A percentile compares a stretch with the other conserved stretches of the same genome.
phyloP scores from a whole-genome alignment of 2,888 invertebrate genomes.

The Ethmia dodecea region DNA sequence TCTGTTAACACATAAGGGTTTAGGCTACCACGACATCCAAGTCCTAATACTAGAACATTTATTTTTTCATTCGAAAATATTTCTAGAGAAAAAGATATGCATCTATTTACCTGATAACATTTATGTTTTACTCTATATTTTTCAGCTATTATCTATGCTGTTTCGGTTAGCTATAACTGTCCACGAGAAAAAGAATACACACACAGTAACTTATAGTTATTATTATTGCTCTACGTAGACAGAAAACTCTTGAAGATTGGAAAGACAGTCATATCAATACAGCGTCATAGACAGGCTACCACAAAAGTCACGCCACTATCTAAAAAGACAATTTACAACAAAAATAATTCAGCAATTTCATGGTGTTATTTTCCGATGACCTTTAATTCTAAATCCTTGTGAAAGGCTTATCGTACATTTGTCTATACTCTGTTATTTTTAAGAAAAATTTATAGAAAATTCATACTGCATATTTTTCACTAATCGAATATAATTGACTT shows the following conservation, averaged over 20 bases:
- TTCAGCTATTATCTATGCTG: conserved; percentile 54
- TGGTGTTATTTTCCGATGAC: conserved; percentile 30
- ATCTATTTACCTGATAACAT: conserved; percentile 72
- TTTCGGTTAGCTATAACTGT: conserved; percentile 51
- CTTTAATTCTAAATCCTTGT: conserved; percentile 37
- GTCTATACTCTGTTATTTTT: conserved; percentile 36
- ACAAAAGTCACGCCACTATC: conserved; percentile 51
- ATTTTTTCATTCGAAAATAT: conserved; percentile 67
- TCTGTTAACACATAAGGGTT: conserved; percentile 41
- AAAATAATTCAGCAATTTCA: conserved; percentile 54
- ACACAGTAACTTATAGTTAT: too few species aligned
- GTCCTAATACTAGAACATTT: conserved; percentile 66
- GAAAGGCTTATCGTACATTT: conserved; percentile 32
- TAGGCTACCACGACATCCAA: conserved; percentile 70
- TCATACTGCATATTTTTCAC: conserved; percentile 59
- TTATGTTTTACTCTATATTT: conserved; percentile 37
- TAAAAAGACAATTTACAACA: conserved; percentile 38
- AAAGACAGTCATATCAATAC: conserved; percentile 30
- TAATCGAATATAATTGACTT: conserved; percentile 77
- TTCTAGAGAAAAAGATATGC: conserved; percentile 76
- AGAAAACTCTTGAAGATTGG: too few species aligned
- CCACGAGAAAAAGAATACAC: too few species aligned
- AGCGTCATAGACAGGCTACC: conserved; percentile 40
- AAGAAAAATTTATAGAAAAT: conserved; percentile 65
- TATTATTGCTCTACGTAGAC: too few species aligned